Evolutionary conservation across 2,888 invertebrate species (phyloP).

Genomic region (Cryptus viduatorius): DNA sequence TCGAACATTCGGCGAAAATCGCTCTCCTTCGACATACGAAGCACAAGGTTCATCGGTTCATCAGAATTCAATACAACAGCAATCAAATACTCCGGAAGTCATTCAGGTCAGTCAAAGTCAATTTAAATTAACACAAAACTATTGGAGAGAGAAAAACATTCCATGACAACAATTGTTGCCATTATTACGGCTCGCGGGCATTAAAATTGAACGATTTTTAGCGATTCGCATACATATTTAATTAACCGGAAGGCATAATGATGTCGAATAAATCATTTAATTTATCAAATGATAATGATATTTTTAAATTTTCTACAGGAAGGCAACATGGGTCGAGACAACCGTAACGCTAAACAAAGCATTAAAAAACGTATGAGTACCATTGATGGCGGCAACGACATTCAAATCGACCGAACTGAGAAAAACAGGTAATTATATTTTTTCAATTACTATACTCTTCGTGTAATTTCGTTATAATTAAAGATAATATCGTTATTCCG

Average conservation of each 20-base stretch:
- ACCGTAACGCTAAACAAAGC: constrained; percentile 3
- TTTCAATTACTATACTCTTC: not conserved
- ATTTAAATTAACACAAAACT: not conserved
- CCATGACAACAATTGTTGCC: too few species aligned
- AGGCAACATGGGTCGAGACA: constrained; percentile 5
- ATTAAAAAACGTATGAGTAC: not conserved
- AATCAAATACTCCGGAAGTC: not conserved
- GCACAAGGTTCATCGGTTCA: not conserved
- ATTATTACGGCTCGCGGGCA: too few species aligned
- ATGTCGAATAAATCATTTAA: too few species aligned
- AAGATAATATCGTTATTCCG: not conserved
- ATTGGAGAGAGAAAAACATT: not conserved
- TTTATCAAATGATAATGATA: too few species aligned
- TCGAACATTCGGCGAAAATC: not conserved
- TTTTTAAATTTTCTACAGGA: constrained; percentile 26
- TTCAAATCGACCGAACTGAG: not conserved
- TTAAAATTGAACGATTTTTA: too few species aligned
- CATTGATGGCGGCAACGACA: not conserved
- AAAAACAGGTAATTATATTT: not conserved
- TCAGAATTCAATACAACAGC: not conserved
- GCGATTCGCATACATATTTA: too few species aligned
- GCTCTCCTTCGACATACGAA: not conserved
- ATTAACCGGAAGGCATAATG: too few species aligned
- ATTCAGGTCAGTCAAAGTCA: constrained; percentile 1
- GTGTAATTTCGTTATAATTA: not conserved